A percentile compares a stretch with the other conserved stretches of the same genome.
Conservation (phyloP, 2,888 invertebrate species). For the Aleiodes testaceus region DNA sequence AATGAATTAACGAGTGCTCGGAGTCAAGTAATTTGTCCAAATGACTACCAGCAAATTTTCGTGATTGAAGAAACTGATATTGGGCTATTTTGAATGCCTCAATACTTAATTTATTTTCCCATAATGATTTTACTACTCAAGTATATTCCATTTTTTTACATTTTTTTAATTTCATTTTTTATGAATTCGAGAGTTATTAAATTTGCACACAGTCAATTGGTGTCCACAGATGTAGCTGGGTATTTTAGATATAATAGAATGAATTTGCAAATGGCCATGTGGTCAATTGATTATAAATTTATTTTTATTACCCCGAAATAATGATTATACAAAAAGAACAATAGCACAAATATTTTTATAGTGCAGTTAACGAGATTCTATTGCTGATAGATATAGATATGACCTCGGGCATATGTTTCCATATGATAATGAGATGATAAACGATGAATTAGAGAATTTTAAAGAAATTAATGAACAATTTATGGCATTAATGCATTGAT, state of each 20-base stretch:
- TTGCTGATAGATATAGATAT: neutral
- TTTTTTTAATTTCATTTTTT: constrained; percentile 16
- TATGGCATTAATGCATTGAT: no score
- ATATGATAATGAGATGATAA: no score
- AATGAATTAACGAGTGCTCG: constrained; percentile 20
- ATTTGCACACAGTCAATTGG: constrained; percentile 59
- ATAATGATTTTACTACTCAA: no score
- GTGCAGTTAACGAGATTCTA: constrained; percentile 14
- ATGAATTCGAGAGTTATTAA: constrained; percentile 30
- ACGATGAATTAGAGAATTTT: no score
- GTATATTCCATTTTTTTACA: constrained; percentile 15
- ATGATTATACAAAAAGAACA: constrained; percentile 7
- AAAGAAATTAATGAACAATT: no score
- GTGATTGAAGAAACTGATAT: neutral
- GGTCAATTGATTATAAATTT: constrained; percentile 29
- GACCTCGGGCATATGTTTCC: neutral
- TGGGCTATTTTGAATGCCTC: neutral
- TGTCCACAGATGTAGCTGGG: constrained; percentile 63
- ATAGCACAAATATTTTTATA: constrained; percentile 32
- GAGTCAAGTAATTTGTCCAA: constrained; percentile 6
- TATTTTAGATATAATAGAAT: constrained; percentile 29
- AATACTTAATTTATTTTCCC: neutral
- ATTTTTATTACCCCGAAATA: no score
- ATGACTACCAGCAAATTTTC: neutral
- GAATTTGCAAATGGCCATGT: constrained; percentile 13